These are phyloP conservation scores for Drosophila lutescens DNA, from an alignment of 2,888 invertebrate genomes.

Conservation along the genomic window DNA sequence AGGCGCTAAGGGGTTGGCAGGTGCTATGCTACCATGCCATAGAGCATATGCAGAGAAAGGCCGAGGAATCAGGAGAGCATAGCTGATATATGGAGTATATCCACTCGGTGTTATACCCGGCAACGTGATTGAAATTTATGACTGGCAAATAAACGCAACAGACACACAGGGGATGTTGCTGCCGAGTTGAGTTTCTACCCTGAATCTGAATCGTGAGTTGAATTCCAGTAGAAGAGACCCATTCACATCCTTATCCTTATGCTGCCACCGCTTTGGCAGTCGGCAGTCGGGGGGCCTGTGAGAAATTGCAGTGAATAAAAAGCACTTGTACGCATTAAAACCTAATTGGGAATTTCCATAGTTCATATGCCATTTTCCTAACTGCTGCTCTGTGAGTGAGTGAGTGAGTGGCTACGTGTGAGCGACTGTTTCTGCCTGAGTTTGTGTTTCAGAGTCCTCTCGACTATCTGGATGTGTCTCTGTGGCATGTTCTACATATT, in stretches of 20 bases:
- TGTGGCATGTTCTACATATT: constrained; percentile 78
- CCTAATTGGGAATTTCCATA: constrained; percentile 82
- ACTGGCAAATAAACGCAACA: constrained; percentile 71
- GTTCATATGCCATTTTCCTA: constrained; percentile 73
- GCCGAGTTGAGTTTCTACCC: constrained; percentile 24
- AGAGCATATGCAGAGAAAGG: constrained; percentile 62
- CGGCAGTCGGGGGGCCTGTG: constrained; percentile 50
- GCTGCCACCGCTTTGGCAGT: background rate
- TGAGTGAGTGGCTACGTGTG: constrained; percentile 17
- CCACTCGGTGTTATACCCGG: constrained; percentile 77
- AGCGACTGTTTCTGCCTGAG: constrained; percentile 13
- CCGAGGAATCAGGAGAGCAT: constrained; percentile 42
- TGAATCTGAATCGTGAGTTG: constrained; percentile 68
- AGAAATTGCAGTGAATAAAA: constrained; percentile 80
- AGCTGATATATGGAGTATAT: constrained; percentile 68
- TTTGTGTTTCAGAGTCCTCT: constrained; percentile 9
- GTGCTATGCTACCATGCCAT: constrained; percentile 37
- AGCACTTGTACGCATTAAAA: constrained; percentile 80
- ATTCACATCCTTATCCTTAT: background rate
- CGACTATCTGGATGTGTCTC: constrained; percentile 41
- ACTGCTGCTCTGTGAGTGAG: constrained; percentile 31
- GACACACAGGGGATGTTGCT: constrained; percentile 28
- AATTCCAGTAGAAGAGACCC: constrained; percentile 46
- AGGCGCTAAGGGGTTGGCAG: constrained; percentile 48
- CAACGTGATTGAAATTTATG: constrained; percentile 80